Evolutionary conservation across 2,113 vertebrate species (phyloP).

Genomic region (Anthoscopus minutus): DNA sequence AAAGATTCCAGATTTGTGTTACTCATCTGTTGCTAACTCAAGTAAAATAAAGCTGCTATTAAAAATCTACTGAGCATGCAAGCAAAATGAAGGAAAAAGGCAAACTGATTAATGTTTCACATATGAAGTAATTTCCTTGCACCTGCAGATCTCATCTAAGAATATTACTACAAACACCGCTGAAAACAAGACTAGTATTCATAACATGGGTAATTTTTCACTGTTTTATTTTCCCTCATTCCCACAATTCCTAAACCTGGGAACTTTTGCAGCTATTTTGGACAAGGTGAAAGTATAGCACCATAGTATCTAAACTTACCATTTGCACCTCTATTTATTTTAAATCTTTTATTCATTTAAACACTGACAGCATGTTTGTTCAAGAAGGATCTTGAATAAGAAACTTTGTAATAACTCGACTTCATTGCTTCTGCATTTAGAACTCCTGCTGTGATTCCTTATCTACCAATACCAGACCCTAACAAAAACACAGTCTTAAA

Average conservation of each 20-base stretch:
- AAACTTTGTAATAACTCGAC: constrained; percentile 17
- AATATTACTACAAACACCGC: constrained; percentile 46
- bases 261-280: constrained; percentile 35
- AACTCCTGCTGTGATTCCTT: background rate
- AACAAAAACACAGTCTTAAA: background rate
- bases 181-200: constrained; percentile 59
- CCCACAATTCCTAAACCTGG: background rate
- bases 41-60: constrained; percentile 49
- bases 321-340: constrained; percentile 28
- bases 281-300: background rate
- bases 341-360: constrained; percentile 7
- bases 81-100: constrained; percentile 6
- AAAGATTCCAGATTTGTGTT: constrained; percentile 16
- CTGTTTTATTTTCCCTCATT: background rate
- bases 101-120: constrained; percentile 55
- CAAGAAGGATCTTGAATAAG: constrained; percentile 14
- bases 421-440: constrained; percentile 14
- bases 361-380: background rate
- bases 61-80: constrained; percentile 3
- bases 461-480: background rate
- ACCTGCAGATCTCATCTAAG: constrained; percentile 43
- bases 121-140: constrained; percentile 67
- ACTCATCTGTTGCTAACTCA: constrained; percentile 7
- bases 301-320: constrained; percentile 4
- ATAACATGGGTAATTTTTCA: constrained; percentile 51